These are phyloP conservation scores for Acanthochromis polyacanthus DNA, from an alignment of 2,113 vertebrate species.

Conservation along the genomic window DNA sequence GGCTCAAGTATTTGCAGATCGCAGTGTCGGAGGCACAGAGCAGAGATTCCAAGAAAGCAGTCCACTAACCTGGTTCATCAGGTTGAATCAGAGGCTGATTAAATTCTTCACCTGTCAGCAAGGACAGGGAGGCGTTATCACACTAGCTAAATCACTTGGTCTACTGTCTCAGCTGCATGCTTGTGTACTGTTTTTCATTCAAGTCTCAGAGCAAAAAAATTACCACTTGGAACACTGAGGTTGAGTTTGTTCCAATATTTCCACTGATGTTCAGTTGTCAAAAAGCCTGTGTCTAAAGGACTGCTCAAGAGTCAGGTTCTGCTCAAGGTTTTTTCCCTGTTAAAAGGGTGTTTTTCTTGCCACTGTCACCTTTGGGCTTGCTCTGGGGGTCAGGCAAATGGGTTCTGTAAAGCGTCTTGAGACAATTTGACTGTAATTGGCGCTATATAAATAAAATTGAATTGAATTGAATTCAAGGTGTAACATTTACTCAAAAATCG, in stretches of 20 bases:
- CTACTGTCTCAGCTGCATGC: neutral
- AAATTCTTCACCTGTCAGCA: conserved; percentile 5
- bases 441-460: too few species aligned
- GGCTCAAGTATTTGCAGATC: conserved; percentile 50
- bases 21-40: conserved; percentile 4
- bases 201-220: neutral
- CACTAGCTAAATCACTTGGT: neutral
- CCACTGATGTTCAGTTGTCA: neutral
- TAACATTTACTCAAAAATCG: too few species aligned
- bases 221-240: neutral
- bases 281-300: too few species aligned
- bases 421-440: too few species aligned
- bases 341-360: too few species aligned
- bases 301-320: too few species aligned
- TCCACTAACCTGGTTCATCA: conserved; percentile 39
- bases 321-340: too few species aligned
- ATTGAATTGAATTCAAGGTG: too few species aligned
- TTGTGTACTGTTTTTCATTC: neutral
- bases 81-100: conserved; percentile 43
- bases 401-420: too few species aligned
- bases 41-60: conserved; percentile 41
- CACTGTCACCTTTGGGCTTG: too few species aligned
- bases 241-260: neutral
- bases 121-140: neutral
- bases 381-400: too few species aligned